Conservation (phyloP, 1,140 invertebrate genomes). For the Sinella curviseta region DNA sequence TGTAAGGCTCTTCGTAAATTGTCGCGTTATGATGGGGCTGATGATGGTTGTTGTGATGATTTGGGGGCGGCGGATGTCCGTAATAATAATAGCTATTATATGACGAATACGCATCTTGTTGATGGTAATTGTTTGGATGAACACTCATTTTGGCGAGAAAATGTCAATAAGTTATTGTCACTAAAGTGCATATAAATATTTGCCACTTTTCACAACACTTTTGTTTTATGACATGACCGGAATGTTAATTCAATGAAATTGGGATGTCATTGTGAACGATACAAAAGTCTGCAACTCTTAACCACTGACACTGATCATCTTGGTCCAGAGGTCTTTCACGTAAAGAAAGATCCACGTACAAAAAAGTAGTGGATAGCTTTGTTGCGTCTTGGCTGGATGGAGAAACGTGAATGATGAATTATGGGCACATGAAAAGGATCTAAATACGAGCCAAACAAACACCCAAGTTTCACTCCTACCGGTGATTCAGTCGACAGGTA, state of each 20-base stretch:
- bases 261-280: no score
- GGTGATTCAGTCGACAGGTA: not conserved
- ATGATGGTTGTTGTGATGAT: not conserved
- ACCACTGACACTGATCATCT: no score
- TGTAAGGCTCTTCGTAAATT: not conserved
- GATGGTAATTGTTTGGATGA: conserved; percentile 17
- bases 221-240: no score
- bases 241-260: no score
- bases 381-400: not conserved
- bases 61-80: not conserved
- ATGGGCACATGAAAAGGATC: not conserved
- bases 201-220: no score
- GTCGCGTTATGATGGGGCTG: not conserved
- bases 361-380: not conserved
- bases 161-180: not conserved
- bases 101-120: not conserved
- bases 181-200: no score
- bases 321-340: no score
- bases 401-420: conserved; percentile 25
- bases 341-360: no score
- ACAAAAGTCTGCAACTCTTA: no score
- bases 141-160: not conserved
- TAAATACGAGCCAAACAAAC: conserved; percentile 1
- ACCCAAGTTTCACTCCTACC: not conserved
- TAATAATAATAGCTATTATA: conserved; percentile 24